Evolutionary conservation across 2,888 invertebrate genomes (phyloP), one percentile per base, ranked within the genome.

Genomic region (Dermolepida albohirtum): DNA sequence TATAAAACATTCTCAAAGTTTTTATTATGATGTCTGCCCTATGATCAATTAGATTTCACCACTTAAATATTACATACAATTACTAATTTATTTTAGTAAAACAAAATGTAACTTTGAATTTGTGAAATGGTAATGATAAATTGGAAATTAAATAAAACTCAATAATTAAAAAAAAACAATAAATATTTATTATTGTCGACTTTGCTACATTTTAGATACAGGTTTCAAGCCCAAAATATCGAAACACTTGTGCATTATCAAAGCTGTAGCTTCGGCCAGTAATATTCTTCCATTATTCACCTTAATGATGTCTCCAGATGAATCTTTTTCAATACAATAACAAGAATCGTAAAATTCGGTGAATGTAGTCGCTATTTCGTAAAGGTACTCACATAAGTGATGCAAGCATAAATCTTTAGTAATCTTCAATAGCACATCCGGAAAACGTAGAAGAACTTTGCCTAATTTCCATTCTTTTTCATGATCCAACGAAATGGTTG

Each of bases 271-370:
- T 88, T 99, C 98, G 78, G 96, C 94, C 1, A 99, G 85, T 75
- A 97, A 87, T 74, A 99, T 88, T 70, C 99, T 89, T 70, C 93
- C 92, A 81, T 91, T 90, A 81, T 96, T 91, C 7, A 98, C 89
- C 78, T 92, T 92, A 1, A 92, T 83, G 74, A 96, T 90, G 79
- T 92, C 89, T 0, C 96, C 96, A 80, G 82, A 82, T 43, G 89
- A 87, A 82, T 97, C 92, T 81, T 96, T 97, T 81, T 98, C 96
- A 59, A 99, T 91, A 80, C 98, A 98, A 80, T 98, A 99, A 83
- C 99, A 99, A 76, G 87, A 90, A 80, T 98, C 97, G 83, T 99
- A 99, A 84, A 99, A 99, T 81, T 99, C 99, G 0, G 95, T 92
- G 81, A 98, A 99, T 1, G 90, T 88, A 5, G 94, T 91, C n/a